Base-by-base conservation (phyloP, 1,140 invertebrate genomes). In the Helicorthomorpha holstii region DNA sequence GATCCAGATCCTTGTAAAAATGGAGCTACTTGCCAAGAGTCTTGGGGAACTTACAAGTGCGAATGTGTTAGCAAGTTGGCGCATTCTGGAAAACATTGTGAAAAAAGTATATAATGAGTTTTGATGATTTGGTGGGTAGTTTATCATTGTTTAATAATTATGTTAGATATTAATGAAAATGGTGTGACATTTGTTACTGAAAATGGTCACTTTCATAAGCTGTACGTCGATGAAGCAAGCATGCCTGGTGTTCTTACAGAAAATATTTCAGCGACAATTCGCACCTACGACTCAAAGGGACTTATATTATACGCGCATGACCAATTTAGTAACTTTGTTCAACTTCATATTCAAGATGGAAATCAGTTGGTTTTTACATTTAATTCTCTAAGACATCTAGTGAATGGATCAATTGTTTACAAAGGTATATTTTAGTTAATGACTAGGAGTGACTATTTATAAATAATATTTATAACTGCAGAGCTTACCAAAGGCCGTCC, bases 1-100 rank as follows among this genome's bases (percentile, higher is more conserved):
- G 85, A 88, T 57, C 85, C 88, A 0, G 90, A 91, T 64, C 89
- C 90, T 22, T 95, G 90, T 66, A 77, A 85, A 68, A 92, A 95
- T 66, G 85, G 81, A 27, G 89, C 85, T 0, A 78, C 76, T 54
- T 95, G 90, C 67, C 82, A 87, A 57, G 90, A 95, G 67, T 71
- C 85, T 1, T 95, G 90, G 90, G 89, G 85, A 41, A 83, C 80
- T 14, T 93, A 91, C 63, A 79, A 85, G 60, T 94, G 90, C 41
- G 82, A 87, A 51, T 89, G 85, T 68, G 79, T 80, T 59, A 93
- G 94, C 69, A 78, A 77, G 41, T 89, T 86, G 84, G 86, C 90
- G 1, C 90, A 93, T 66, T 76, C 82, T 41, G 90, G 90, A 54
- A 74, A 74, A 46, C 84, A 81, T 63, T 95, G 90, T 67, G 87